phyloP scores from a whole-genome alignment of 92 coral and sea anemone genomes.

The Porites rus region DNA sequence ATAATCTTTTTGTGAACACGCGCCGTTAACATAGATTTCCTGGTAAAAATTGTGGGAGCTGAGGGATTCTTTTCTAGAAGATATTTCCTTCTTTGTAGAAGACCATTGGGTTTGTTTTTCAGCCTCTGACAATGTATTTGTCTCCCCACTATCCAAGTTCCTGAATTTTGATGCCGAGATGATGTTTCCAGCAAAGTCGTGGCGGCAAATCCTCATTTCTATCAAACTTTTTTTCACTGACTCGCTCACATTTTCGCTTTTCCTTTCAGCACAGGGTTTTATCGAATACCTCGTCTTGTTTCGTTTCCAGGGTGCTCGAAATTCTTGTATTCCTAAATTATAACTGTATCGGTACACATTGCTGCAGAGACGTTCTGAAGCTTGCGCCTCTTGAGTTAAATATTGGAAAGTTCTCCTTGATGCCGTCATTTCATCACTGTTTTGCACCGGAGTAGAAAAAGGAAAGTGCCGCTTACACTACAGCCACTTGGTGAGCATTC shows the following conservation, averaged over 20 bases:
- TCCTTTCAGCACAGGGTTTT: not conserved
- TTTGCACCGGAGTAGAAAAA: too few species aligned
- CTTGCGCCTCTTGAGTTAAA: not conserved
- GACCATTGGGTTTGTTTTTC: not conserved
- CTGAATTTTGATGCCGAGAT: not conserved
- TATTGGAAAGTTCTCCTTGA: not conserved
- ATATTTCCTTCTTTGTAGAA: not conserved
- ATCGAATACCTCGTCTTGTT: not conserved
- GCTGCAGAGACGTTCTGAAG: not conserved
- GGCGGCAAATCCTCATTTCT: not conserved
- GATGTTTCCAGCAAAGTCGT: not conserved
- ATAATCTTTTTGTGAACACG: not conserved
- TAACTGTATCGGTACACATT: conserved; percentile 56
- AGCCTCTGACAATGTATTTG: not conserved
- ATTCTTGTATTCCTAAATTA: conserved; percentile 47
- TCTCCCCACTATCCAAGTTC: not conserved
- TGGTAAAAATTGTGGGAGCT: not conserved
- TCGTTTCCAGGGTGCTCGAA: not conserved
- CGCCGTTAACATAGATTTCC: not conserved
- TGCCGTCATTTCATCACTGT: not conserved
- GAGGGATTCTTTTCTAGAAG: not conserved
- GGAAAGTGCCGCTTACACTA: too few species aligned
- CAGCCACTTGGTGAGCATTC: not conserved
- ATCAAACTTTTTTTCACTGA: not conserved
- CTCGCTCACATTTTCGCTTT: not conserved